phyloP scores from a whole-genome alignment of 2,888 invertebrate genomes.

The Phragmatobia fuliginosa region DNA sequence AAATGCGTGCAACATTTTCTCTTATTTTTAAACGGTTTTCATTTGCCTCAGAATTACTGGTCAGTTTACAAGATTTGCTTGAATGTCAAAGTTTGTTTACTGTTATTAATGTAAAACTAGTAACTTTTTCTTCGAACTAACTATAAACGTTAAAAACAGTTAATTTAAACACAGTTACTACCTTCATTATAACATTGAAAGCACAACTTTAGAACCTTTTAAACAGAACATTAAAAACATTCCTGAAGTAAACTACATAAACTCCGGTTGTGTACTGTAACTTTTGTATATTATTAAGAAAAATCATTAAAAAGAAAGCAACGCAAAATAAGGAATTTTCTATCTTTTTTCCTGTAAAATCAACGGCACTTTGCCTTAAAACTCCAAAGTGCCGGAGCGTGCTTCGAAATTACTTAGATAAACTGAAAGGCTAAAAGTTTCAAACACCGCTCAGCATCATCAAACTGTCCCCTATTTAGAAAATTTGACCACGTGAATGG shows the following conservation, averaged over 20 bases:
- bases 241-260: too few relatives aligned
- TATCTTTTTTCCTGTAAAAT: slow-evolving; percentile 18
- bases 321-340: slow-evolving; percentile 12
- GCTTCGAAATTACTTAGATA: slow-evolving; percentile 41
- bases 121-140: neutral
- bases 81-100: slow-evolving; percentile 17
- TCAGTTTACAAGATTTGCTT: slow-evolving; percentile 30
- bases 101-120: slow-evolving; percentile 8
- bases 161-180: too few relatives aligned
- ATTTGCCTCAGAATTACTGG: slow-evolving; percentile 33
- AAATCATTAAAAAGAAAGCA: slow-evolving; percentile 10
- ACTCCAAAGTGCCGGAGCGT: slow-evolving; percentile 24
- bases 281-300: neutral
- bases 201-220: neutral
- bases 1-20: slow-evolving; percentile 41
- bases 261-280: neutral
- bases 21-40: slow-evolving; percentile 42
- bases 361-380: slow-evolving; percentile 10
- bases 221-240: neutral
- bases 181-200: neutral
- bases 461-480: slow-evolving; percentile 59
- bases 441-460: slow-evolving; percentile 55
- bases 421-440: slow-evolving; percentile 57
- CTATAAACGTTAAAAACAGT: too few relatives aligned
- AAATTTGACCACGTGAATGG: slow-evolving; percentile 64